Percentiles rank a stretch among this genome's conserved stretches.
Conservation (phyloP, 2,113 vertebrate genomes). For the Andinoacara biseriatus region DNA sequence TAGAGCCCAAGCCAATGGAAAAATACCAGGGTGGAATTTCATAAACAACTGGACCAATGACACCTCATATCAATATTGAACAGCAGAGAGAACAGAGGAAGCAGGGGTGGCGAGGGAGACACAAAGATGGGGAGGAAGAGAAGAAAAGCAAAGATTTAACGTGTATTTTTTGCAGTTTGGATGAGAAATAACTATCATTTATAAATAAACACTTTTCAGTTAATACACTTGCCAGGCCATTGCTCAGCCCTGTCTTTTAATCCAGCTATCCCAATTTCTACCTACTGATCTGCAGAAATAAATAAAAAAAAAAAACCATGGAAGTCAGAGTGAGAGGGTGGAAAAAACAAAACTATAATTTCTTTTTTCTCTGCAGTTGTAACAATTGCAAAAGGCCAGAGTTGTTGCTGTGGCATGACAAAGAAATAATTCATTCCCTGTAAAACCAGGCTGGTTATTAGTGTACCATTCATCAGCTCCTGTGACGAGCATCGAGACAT, state of each 20-base stretch:
- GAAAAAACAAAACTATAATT: too few species aligned
- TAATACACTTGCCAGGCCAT: background rate
- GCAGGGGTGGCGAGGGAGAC: background rate
- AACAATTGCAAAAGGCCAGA: constrained; percentile 20
- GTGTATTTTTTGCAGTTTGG: background rate
- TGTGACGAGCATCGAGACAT: constrained; percentile 29
- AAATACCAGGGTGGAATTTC: constrained; percentile 49
- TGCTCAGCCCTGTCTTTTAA: background rate
- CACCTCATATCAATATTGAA: constrained; percentile 47
- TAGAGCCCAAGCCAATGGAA: constrained; percentile 30
- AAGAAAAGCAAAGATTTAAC: background rate
- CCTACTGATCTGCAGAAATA: too few species aligned
- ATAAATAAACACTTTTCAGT: background rate
- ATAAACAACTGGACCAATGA: constrained; percentile 60
- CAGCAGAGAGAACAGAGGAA: constrained; percentile 16
- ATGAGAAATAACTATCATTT: background rate
- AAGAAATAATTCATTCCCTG: constrained; percentile 24
- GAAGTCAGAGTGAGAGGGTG: too few species aligned
- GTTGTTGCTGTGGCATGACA: constrained; percentile 18
- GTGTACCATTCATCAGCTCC: constrained; percentile 34
- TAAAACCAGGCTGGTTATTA: constrained; percentile 27
- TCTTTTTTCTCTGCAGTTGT: background rate
- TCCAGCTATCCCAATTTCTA: background rate
- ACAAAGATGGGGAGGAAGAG: background rate
- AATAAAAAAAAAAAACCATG: too few species aligned